Percentiles rank a stretch among this genome's conserved stretches.
phyloP scores from a whole-genome alignment of 2,888 invertebrate genomes.

The Drosophila fungiperda region DNA sequence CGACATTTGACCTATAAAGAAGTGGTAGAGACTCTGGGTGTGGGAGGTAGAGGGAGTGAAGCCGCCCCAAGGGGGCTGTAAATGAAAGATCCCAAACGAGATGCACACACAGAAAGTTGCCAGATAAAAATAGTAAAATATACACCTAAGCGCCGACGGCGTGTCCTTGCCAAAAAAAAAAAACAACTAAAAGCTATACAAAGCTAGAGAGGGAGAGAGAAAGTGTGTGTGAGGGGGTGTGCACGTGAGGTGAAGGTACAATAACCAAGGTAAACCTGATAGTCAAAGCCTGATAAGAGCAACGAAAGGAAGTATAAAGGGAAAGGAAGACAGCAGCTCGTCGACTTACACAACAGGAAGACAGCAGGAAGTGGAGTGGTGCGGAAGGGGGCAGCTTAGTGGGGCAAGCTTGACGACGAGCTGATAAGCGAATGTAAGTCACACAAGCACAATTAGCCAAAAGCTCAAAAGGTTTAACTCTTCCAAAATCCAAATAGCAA shows the following conservation, averaged over 20 bases:
- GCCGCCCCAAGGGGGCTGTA: not conserved
- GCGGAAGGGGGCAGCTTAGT: no score
- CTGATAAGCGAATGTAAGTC: constrained; percentile 75
- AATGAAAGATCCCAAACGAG: constrained; percentile 59
- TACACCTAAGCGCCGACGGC: constrained; percentile 41
- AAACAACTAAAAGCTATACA: constrained; percentile 33
- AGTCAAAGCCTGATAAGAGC: constrained; percentile 55
- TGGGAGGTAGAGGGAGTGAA: not conserved
- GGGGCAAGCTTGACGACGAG: constrained; percentile 23
- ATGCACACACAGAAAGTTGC: constrained; percentile 35
- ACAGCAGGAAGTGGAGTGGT: not conserved
- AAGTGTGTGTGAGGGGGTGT: no score
- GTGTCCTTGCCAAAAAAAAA: constrained; percentile 71
- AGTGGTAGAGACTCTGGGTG: constrained; percentile 2
- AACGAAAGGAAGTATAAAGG: constrained; percentile 39
- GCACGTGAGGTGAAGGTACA: constrained; percentile 1
- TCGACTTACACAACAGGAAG: constrained; percentile 15
- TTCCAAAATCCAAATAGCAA: constrained; percentile 39
- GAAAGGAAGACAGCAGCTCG: constrained; percentile 32
- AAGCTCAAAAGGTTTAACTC: constrained; percentile 76
- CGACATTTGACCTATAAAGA: constrained; percentile 66
- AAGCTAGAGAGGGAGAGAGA: not conserved
- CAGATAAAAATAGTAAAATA: constrained; percentile 48
- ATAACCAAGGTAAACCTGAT: constrained; percentile 56
- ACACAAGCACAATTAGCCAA: constrained; percentile 82